Percentiles rank a stretch among this genome's conserved stretches.
Conservation (phyloP, 2,797 vertebrate genomes). For the Mormyrus hasselquistii region DNA sequence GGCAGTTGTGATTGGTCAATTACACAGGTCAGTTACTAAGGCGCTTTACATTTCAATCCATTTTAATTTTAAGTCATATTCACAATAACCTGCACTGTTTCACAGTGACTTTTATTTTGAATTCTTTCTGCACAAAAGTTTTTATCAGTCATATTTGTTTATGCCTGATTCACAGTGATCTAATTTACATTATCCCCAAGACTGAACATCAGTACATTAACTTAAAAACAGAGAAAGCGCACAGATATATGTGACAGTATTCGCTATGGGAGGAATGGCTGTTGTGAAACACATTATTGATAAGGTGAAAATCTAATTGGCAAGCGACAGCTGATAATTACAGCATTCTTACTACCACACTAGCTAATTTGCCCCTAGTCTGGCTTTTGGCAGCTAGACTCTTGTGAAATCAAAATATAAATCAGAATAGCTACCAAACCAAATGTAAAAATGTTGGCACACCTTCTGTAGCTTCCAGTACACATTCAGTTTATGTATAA, state of each 20-base stretch:
- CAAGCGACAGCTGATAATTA: neutral
- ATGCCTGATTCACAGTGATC: slow-evolving; percentile 1
- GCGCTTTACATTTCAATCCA: neutral
- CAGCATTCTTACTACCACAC: neutral
- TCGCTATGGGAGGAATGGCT: neutral
- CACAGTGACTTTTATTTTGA: neutral
- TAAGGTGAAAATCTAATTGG: neutral
- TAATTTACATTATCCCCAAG: neutral
- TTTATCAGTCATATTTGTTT: neutral
- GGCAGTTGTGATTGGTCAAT: neutral
- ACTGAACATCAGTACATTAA: neutral
- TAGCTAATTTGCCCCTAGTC: neutral
- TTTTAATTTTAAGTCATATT: neutral
- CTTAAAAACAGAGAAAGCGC: neutral
- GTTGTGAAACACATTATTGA: neutral
- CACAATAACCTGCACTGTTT: neutral
- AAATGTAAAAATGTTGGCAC: neutral
- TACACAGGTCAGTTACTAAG: neutral
- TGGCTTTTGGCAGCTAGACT: neutral
- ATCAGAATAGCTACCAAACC: neutral
- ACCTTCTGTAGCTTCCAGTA: neutral
- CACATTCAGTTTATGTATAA: neutral
- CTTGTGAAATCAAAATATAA: neutral
- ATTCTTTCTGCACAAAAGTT: neutral
- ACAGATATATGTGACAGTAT: neutral